Conservation (phyloP, 2,797 vertebrate genomes). For the Labroides dimidiatus region DNA sequence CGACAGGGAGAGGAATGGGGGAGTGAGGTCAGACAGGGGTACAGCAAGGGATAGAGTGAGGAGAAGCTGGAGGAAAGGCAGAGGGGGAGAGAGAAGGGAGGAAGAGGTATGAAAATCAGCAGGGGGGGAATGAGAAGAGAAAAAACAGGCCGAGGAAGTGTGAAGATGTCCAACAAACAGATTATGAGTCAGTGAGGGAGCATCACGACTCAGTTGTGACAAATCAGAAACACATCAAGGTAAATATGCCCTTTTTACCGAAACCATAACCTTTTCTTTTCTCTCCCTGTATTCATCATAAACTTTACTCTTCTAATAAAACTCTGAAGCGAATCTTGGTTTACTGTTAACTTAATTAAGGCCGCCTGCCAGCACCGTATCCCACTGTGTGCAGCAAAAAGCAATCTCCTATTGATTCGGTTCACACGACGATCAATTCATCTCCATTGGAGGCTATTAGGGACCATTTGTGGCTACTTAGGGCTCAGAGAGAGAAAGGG, state of each 20-base stretch:
- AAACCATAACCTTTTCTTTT: slow-evolving; percentile 29
- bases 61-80: slow-evolving; percentile 17
- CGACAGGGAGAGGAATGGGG: slow-evolving; percentile 26
- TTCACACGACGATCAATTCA: slow-evolving; percentile 80
- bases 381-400: slow-evolving; percentile 75
- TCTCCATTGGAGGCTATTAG: slow-evolving; percentile 83
- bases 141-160: slow-evolving; percentile 31
- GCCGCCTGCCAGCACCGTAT: slow-evolving; percentile 62
- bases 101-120: slow-evolving; percentile 14
- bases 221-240: slow-evolving; percentile 31
- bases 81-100: slow-evolving; percentile 7
- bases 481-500: slow-evolving; percentile 63
- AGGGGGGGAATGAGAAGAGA: slow-evolving; percentile 18
- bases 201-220: slow-evolving; percentile 41
- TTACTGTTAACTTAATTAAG: slow-evolving; percentile 83
- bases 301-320: slow-evolving; percentile 75
- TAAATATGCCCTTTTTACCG: slow-evolving; percentile 28
- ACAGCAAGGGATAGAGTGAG: slow-evolving; percentile 25
- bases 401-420: slow-evolving; percentile 80
- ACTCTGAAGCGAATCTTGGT: slow-evolving; percentile 63
- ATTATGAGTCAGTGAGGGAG: slow-evolving; percentile 52
- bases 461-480: slow-evolving; percentile 83
- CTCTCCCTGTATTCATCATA: slow-evolving; percentile 43
- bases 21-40: slow-evolving; percentile 42
- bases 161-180: slow-evolving; percentile 46